Evolutionary conservation across 2,888 invertebrate species (phyloP), one percentile per base, ranked within the genome.

Genomic region (Uloborus plumipes): DNA sequence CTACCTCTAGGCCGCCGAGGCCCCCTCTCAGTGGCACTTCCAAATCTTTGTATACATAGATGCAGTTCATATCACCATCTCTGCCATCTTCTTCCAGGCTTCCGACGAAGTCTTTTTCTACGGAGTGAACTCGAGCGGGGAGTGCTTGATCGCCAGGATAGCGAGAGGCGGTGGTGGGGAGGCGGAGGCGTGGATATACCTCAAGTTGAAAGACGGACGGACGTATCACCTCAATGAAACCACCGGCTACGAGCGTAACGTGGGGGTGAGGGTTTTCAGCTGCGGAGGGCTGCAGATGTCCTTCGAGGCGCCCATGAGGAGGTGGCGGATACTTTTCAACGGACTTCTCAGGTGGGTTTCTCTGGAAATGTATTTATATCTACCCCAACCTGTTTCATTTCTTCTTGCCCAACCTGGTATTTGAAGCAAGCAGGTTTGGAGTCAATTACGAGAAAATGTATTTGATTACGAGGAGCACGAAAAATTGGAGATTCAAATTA

Each of bases 271-370:
- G 18, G 49, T 49, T 0, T 79, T 79, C 26, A 55, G 61, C n/a
- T 79, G 72, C n/a, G 88, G 87, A 0, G 89, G 90, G 13, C 86
- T 94, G 55, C 91, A 91, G 85, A 90, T 94, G 47, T 92, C 92
- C 86, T 89, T 92, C 58, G 86, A 93, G 61, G 92, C 93, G 86
- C 91, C 93, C 0, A 91, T 92, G 87, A 88, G 89, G 80, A 90
- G 91, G 76, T 91, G 93, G 90, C 91, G 94, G 86, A 90, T 95
- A 20, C 88, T 92, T 49, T 95, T 91, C 88, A 94, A 93, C 88
- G 94, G 94, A 0, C 88, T 93, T n/a, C 88, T 94, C 64, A 91
- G 90, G 86, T 91, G 59, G 15, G 53, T 67, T 20, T 62, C 3
- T 1, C 7, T 11, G 39, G 1, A 4, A 39, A 9, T 39, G 3